Evolutionary conservation across 2,113 vertebrate species (phyloP).

Genomic region (Sebastes schlegelii): DNA sequence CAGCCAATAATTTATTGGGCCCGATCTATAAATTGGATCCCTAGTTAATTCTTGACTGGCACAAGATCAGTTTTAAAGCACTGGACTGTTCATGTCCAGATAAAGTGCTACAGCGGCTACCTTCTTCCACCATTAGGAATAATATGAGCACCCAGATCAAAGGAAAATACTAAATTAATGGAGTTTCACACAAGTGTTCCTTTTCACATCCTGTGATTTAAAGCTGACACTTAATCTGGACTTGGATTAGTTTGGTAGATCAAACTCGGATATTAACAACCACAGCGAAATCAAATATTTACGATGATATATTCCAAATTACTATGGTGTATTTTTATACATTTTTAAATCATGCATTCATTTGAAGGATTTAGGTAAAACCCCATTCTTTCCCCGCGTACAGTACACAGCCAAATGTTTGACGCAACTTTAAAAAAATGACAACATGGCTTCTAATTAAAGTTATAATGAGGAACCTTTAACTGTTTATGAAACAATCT

Average conservation of each 20-base stretch:
- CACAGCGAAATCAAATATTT: neutral
- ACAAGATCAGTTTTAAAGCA: conserved; percentile 37
- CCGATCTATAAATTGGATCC: no score
- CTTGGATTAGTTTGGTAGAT: neutral
- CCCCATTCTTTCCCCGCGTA: no score
- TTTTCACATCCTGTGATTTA: conserved; percentile 4
- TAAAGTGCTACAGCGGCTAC: conserved; percentile 1
- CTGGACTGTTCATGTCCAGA: conserved; percentile 9
- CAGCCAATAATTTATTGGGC: no score
- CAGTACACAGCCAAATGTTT: neutral
- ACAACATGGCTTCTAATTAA: neutral
- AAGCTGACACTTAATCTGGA: neutral
- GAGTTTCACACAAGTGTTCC: neutral
- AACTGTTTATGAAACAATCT: no score
- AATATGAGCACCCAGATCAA: conserved; percentile 10
- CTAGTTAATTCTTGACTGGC: conserved; percentile 5
- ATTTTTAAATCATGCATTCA: neutral
- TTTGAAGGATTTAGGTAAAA: neutral
- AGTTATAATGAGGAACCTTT: neutral
- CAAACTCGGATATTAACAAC: neutral
- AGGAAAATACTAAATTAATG: conserved; percentile 8
- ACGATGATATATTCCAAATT: neutral
- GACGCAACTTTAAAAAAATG: neutral
- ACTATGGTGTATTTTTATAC: neutral
- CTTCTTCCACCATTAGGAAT: neutral